phyloP scores from a whole-genome alignment of 2,113 vertebrate species.

The Canis aureus region DNA sequence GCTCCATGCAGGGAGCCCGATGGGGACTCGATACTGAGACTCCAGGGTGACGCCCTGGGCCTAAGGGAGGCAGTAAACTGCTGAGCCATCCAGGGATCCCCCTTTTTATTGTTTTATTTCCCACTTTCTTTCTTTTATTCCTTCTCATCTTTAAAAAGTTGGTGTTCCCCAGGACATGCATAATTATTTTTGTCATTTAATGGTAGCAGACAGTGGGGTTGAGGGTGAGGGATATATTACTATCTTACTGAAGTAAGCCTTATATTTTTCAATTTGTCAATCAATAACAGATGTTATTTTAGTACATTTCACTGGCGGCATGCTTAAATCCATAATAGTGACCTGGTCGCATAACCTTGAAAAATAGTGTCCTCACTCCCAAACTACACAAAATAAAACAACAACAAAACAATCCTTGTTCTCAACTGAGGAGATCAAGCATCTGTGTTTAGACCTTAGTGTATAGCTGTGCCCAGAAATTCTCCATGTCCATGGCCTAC shows the following conservation, averaged over 20 bases:
- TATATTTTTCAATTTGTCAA: not conserved
- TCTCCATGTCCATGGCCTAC: not conserved
- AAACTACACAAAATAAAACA: not conserved
- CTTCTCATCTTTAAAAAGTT: not conserved
- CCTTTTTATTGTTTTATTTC: not conserved
- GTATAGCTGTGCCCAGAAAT: fast-evolving
- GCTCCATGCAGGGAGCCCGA: too few species aligned
- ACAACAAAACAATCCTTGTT: not conserved
- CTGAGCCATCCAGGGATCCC: too few species aligned
- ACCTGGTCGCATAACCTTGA: not conserved
- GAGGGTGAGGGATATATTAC: not conserved
- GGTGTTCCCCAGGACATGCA: not conserved
- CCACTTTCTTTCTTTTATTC: not conserved
- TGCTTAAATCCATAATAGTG: not conserved
- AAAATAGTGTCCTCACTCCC: not conserved
- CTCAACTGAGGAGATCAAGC: not conserved
- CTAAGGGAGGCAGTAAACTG: too few species aligned
- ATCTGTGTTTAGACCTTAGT: not conserved
- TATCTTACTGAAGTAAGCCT: not conserved
- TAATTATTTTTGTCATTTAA: not conserved
- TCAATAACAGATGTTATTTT: not conserved
- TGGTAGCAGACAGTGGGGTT: not conserved
- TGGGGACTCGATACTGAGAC: too few species aligned
- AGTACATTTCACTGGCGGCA: not conserved
- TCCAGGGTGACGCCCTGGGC: too few species aligned